Percentiles rank a stretch among this genome's conserved stretches.
These are phyloP conservation scores for Laothoe populi DNA, from an alignment of 2,888 invertebrate genomes.

Conservation along the genomic window DNA sequence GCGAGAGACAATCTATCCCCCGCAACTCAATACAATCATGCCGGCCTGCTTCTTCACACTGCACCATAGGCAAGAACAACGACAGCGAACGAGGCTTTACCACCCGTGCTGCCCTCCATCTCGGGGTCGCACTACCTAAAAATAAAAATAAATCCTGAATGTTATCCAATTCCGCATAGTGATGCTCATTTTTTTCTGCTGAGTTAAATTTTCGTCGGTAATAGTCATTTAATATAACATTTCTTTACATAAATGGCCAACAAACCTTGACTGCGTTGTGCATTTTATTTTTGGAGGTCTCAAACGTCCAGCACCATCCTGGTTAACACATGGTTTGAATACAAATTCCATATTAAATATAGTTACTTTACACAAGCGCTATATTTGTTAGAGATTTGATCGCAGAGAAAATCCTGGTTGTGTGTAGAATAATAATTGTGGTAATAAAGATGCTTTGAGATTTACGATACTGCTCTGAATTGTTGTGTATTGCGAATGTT, in stretches of 20 bases:
- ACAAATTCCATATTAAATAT: conserved; percentile 6
- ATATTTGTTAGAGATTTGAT: conserved; percentile 10
- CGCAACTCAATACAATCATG: no score
- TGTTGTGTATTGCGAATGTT: background rate
- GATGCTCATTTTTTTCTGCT: background rate
- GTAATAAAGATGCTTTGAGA: background rate
- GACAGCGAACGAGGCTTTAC: no score
- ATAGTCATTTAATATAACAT: background rate
- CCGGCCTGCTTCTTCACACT: no score
- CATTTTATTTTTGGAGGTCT: background rate
- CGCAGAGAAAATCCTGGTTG: conserved; percentile 15
- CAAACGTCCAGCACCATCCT: background rate
- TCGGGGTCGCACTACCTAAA: no score
- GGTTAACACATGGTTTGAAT: conserved; percentile 10
- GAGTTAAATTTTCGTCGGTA: background rate
- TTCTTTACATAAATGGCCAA: conserved; percentile 1
- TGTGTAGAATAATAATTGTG: conserved; percentile 11
- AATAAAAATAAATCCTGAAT: background rate
- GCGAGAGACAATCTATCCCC: no score
- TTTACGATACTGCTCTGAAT: background rate
- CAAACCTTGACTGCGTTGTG: conserved; percentile 17
- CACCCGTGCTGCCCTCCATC: no score
- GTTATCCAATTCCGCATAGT: background rate
- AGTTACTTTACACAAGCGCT: conserved; percentile 1
- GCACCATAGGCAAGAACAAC: no score